A percentile compares a stretch with the other conserved stretches of the same genome.
Evolutionary conservation across 2,797 vertebrate species (phyloP).

Genomic region (Phyllotis vaccarum): DNA sequence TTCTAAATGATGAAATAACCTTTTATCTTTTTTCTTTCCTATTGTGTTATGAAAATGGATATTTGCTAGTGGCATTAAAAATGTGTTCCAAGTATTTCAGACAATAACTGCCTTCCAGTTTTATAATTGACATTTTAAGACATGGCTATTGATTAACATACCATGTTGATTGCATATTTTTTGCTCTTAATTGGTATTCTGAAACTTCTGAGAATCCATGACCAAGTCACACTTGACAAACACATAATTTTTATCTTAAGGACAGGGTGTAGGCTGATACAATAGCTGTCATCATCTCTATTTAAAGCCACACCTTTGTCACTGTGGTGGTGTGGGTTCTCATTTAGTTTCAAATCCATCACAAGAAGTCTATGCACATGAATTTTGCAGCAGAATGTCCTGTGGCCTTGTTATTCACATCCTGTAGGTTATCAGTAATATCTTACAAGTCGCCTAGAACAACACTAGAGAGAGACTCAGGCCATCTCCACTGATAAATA

Average conservation of each 20-base stretch:
- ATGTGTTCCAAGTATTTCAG: not conserved
- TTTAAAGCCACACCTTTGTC: not conserved
- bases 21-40: not conserved
- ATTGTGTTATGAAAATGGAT: not conserved
- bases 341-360: not conserved
- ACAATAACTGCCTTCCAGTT: not conserved
- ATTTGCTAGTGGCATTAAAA: not conserved
- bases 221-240: not conserved
- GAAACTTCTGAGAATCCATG: not conserved
- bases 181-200: not conserved
- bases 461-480: not conserved
- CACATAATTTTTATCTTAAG: not conserved
- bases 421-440: not conserved
- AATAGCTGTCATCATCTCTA: not conserved
- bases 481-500: conserved; percentile 11
- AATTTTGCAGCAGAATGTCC: not conserved
- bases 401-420: not conserved
- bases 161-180: not conserved
- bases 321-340: not conserved
- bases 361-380: not conserved
- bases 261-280: not conserved
- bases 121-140: not conserved
- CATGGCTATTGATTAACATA: not conserved
- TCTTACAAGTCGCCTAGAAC: not conserved
- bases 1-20: not conserved